Base-by-base conservation (phyloP, 2,797 vertebrate species). In the Chloroceryle inda region DNA sequence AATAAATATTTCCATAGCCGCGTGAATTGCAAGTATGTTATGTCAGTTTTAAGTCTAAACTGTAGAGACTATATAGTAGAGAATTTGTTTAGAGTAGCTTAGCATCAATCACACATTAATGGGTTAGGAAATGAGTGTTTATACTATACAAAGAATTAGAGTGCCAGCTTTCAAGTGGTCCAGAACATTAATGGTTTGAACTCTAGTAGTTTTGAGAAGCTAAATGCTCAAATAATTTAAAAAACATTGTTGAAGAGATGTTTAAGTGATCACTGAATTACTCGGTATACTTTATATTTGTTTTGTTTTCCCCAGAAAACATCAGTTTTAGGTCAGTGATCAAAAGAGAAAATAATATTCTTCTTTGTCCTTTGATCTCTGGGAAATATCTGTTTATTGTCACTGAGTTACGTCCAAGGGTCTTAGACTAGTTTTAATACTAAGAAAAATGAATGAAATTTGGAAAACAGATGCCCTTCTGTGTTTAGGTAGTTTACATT, bases 111-210 rank as follows among this genome's bases (percentile, higher is more conserved):
- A 94, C 33, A 20, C 91, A 94, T 89, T 96, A 96, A 89, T 35
- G 6, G 83, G 75, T 44, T 95, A 95, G 80, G 93, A 96, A 96
- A 95, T 93, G 89, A 89, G 72, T 96, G 90, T 81, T 94, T 96
- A 83, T 94, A 47, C 55, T 67, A 9, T 66, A 76, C 87, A 92
- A 96, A 91, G 85, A 91, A 96, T 95, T 95, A 91, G 84, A 89
- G 73, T 95, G 87, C 80, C 90, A 93, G 80, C 89, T 95, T 96
- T 97, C 96, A 94, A 87, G 94, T 91, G 87, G 85, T 93, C 76
- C 83, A 19, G 88, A 91, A 72, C 78, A 95, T 96, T 95, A 97
- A 95, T 97, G 88, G 94, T 94, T 80, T 75, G 76, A 89, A 77
- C 56, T 88, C 16, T 47, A 44, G 69, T 91, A 79, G 56, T 92